Base-by-base conservation (phyloP, 2,113 vertebrate genomes). In the Oreotrochilus melanogaster region DNA sequence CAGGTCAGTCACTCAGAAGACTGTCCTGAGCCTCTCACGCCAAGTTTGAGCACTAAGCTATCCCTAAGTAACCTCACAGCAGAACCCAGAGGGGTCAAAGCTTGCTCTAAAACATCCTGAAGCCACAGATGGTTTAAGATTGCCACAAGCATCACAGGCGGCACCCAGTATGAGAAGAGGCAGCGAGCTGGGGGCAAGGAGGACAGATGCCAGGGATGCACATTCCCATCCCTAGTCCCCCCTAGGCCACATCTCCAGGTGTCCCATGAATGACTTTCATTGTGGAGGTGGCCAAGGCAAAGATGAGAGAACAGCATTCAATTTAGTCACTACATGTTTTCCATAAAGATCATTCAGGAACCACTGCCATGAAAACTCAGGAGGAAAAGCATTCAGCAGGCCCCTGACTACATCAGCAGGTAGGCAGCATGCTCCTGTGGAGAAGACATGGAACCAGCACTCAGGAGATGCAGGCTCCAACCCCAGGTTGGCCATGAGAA, bases 191-290 rank as follows among this genome's bases (percentile, higher is more conserved):
- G 24, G 57, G 35, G 13, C 1, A 8, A 57, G 57, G 13, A 71
- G 8, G 6, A 64, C 39, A 53, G 45, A 22, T 1, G 3, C 5
- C 11, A 14, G 1, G 1, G 10, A 66, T 17, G 47, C 0, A 0
- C 4, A 22, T 1, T 12, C 42, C 42, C 10, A 39, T 60, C 22
- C 50, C 43, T 65, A 57, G 22, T 28, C 43, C 33, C 22, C 50
- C 43, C 69, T 57, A 18, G 23, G 48, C 28, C n/a, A 35, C 54
- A 10, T 18, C 42, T 58, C 15, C 1, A 3, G 35, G 21, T 4
- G 4, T 51, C 3, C 48, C 0, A 0, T 18, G 16, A 15, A 14
- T 30, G 27, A 24, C 27, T 70, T 42, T 50, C 18, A 28, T 25
- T 19, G 28, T 33, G 10, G 35, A 60, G 18, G 25, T 51, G 43